Evolutionary conservation across 2,797 vertebrate species (phyloP), one percentile per base, ranked within the genome.

Genomic region (Spinibarbus caldwelli): DNA sequence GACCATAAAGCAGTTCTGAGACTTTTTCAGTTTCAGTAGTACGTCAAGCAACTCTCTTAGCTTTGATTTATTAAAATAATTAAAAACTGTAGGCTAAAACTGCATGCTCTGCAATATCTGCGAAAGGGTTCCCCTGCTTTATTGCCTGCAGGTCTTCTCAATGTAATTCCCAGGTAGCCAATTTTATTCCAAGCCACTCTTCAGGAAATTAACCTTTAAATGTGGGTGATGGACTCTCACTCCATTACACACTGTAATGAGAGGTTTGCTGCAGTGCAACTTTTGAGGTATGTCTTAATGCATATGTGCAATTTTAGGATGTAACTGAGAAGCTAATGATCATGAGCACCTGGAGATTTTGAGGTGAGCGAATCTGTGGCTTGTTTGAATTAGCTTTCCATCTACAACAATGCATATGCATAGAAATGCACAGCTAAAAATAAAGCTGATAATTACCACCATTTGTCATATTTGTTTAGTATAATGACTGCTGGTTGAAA

Each of bases 381-480:
- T 57, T 82, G 7, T 73, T 38, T 45, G 34, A 62, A 43, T 43
- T 34, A 31, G 3, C 23, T 57, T 26, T 66, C 26, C 26, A 31
- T 80, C 19, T 67, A 21, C 17, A 47, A 38, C 19, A 19, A 5
- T 12, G 31, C 76, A 67, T 41, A 54, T 9, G 12, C 43, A 52
- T 64, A 23, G 10, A 49, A 38, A 49, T 62, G 4, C 31, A 31
- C n/a, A 41, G 49, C 64, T 45, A 38, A 54, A 83, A 62, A 71
- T n/a, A 79, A 80, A 78, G 72, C 41, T 85, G 36, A 85, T 78
- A 83, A 78, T 87, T 80, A 86, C 62, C 64, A 54, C 36, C 41
- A 75, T 80, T 43, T 26, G 66, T 85, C 62, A 59, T 79, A 31
- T 73, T 71, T 84, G 47, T 80, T 85, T 82, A 76, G 54, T 29